phyloP scores from a whole-genome alignment of 2,113 vertebrate genomes.

The Upupa epops region DNA sequence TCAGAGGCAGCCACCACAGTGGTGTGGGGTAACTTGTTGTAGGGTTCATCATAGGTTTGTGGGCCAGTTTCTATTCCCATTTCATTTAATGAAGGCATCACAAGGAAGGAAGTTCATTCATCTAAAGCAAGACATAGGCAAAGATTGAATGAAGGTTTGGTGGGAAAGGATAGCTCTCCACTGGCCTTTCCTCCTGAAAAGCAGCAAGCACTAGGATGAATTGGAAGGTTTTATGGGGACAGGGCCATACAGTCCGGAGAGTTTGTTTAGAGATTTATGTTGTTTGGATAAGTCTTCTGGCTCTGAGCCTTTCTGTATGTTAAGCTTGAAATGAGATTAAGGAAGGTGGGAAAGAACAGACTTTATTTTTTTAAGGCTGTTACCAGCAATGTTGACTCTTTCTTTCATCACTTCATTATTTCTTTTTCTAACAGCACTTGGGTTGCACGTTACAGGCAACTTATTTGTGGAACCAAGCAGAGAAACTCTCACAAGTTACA shows the following conservation, averaged over 20 bases:
- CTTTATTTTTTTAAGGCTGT: neutral
- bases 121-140: neutral
- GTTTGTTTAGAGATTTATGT: conserved; percentile 45
- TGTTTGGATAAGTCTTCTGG: conserved; percentile 40
- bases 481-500: neutral
- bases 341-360: neutral
- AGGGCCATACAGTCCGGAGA: neutral
- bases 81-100: neutral
- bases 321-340: conserved; percentile 31
- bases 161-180: neutral
- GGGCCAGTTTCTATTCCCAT: neutral
- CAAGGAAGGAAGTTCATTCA: neutral
- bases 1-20: neutral
- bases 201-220: neutral
- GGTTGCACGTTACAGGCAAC: neutral
- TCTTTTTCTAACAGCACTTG: neutral
- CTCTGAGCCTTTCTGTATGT: conserved; percentile 22
- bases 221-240: conserved; percentile 7
- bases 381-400: neutral
- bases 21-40: neutral
- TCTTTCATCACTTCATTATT: conserved; percentile 24
- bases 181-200: neutral
- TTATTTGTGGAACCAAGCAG: neutral
- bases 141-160: neutral
- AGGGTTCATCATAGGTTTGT: neutral